Evolutionary conservation across 1,140 invertebrate genomes (phyloP).

Genomic region (Drosophila sp.): DNA sequence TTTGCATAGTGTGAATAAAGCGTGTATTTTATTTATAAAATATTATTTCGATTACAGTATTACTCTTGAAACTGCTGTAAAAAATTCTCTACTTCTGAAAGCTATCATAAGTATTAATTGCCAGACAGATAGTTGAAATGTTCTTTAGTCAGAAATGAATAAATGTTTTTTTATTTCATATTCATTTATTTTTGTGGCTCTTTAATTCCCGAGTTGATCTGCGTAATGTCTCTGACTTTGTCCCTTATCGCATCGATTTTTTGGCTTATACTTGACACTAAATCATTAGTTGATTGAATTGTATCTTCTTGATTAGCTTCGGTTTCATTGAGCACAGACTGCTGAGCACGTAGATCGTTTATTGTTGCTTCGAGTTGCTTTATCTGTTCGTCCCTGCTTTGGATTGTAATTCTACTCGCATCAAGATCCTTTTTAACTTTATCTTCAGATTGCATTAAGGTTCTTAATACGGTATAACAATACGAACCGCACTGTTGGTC

Average conservation of each 20-base stretch:
- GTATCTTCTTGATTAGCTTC: background rate
- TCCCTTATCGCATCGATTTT: conserved; percentile 8
- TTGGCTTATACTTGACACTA: conserved; percentile 2
- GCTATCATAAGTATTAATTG: background rate
- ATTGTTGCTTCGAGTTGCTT: conserved; percentile 14
- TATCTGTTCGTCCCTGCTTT: background rate
- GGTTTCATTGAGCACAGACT: background rate
- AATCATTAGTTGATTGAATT: background rate
- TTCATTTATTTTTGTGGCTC: background rate
- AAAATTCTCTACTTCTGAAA: too few relatives aligned
- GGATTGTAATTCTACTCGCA: background rate
- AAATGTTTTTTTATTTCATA: background rate
- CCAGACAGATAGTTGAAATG: background rate
- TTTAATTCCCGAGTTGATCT: conserved; percentile 7
- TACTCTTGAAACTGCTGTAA: too few relatives aligned
- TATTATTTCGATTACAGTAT: too few relatives aligned
- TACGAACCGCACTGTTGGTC: background rate
- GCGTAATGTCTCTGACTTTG: conserved; percentile 12
- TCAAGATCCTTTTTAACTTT: background rate
- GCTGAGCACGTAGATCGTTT: background rate
- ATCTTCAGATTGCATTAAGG: too few relatives aligned
- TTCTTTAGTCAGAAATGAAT: background rate
- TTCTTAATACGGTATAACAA: conserved; percentile 1
- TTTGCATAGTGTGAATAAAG: conserved; percentile 7
- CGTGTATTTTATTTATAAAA: background rate